Evolutionary conservation across 2,797 vertebrate species (phyloP).

Genomic region (Semotilus atromaculatus): DNA sequence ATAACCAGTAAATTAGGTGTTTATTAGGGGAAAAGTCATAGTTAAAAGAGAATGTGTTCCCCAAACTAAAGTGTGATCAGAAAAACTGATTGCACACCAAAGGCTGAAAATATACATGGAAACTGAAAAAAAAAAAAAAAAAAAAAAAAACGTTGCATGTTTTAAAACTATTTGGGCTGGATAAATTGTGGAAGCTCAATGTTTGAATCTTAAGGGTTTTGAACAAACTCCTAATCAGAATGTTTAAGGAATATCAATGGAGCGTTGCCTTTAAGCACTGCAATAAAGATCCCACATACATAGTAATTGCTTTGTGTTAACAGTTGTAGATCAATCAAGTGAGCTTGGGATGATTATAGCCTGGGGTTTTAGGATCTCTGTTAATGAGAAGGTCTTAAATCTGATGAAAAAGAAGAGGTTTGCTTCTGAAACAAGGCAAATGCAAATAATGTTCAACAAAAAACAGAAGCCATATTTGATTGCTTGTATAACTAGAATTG

Average conservation of each 20-base stretch:
- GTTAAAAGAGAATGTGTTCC: not conserved
- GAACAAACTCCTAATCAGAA: not conserved
- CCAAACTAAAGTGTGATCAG: not conserved
- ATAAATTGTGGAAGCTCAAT: not conserved
- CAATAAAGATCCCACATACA: conserved; percentile 4
- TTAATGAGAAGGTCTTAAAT: conserved; percentile 10
- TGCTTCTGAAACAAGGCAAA: not conserved
- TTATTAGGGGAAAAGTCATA: not conserved
- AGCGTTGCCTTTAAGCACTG: not conserved
- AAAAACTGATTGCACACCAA: not conserved
- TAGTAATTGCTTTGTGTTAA: not conserved
- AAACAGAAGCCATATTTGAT: not conserved
- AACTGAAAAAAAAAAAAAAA: too few species aligned
- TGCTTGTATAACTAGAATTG: not conserved
- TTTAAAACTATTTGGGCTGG: not conserved
- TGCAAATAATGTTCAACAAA: too few species aligned
- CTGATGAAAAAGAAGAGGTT: not conserved
- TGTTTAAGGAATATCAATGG: conserved; percentile 14
- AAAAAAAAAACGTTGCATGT: not conserved
- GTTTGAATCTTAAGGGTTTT: not conserved
- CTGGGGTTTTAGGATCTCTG: not conserved
- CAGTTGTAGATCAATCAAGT: conserved; percentile 27
- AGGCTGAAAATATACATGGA: not conserved
- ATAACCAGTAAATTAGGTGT: too few species aligned
- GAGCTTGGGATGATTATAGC: not conserved